Percentiles rank a stretch among this genome's conserved stretches.
These are phyloP conservation scores for Mechanitis mazaeus DNA, from an alignment of 2,888 invertebrate species.

Conservation along the genomic window DNA sequence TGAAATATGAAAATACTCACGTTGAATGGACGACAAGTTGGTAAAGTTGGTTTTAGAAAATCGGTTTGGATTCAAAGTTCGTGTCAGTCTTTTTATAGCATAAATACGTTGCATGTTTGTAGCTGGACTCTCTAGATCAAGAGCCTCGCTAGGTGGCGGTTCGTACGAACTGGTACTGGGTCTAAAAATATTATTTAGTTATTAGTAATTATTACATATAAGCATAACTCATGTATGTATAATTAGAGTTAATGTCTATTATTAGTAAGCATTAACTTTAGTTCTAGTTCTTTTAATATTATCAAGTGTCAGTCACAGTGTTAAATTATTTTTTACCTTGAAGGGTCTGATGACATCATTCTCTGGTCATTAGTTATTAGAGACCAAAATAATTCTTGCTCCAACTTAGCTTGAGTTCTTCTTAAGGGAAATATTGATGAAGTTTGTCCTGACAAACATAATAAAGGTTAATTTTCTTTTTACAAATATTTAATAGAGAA, in stretches of 20 bases:
- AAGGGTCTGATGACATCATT: slow-evolving; percentile 12
- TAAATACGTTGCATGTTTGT: slow-evolving; percentile 21
- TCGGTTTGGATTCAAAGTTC: slow-evolving; percentile 1
- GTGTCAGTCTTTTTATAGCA: slow-evolving; percentile 26
- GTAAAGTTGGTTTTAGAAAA: not conserved
- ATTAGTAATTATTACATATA: not conserved
- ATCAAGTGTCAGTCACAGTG: not conserved
- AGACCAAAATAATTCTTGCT: slow-evolving; percentile 46
- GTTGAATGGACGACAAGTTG: not conserved
- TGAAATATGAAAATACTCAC: slow-evolving; percentile 11
- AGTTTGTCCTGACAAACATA: not conserved
- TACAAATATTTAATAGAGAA: no score
- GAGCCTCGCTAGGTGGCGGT: slow-evolving; percentile 1
- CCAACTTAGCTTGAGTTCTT: slow-evolving; percentile 30
- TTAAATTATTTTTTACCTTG: slow-evolving; percentile 18
- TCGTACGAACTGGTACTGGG: slow-evolving; percentile 13
- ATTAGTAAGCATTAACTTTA: no score
- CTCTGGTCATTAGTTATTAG: slow-evolving; percentile 35
- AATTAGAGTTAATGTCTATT: no score
- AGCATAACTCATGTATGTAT: no score
- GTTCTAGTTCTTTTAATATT: no score
- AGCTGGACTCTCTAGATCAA: slow-evolving; percentile 14
- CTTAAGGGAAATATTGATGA: slow-evolving; percentile 13
- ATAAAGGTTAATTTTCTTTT: not conserved
- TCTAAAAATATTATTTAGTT: slow-evolving; percentile 2